phyloP scores from a whole-genome alignment of 2,888 invertebrate genomes.

The Cheilosia pagana region DNA sequence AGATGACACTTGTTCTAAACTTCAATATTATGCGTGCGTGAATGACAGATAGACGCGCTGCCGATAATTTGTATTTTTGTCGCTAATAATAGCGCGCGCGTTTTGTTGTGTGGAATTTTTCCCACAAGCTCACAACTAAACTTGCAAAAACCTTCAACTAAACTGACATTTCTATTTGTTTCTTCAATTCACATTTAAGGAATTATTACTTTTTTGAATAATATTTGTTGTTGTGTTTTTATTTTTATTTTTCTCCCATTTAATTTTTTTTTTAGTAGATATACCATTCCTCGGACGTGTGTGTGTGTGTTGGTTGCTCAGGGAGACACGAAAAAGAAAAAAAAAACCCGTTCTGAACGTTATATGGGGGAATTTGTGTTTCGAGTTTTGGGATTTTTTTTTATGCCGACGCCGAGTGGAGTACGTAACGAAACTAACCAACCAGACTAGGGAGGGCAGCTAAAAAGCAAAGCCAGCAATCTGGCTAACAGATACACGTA shows the following conservation, averaged over 20 bases:
- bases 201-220: slow-evolving; percentile 69
- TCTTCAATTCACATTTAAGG: slow-evolving; percentile 75
- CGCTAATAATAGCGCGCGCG: slow-evolving; percentile 59
- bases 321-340: not conserved
- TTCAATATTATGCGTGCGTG: not conserved
- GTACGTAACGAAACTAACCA: slow-evolving; percentile 73
- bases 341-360: slow-evolving; percentile 59
- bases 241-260: slow-evolving; percentile 3
- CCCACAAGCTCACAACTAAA: slow-evolving; percentile 76
- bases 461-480: slow-evolving; percentile 63
- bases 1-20: not conserved
- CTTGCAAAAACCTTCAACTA: slow-evolving; percentile 78
- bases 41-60: slow-evolving; percentile 15
- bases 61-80: not conserved
- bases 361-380: slow-evolving; percentile 40
- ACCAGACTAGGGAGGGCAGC: slow-evolving; percentile 73
- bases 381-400: slow-evolving; percentile 22
- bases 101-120: slow-evolving; percentile 65
- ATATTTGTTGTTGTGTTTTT: slow-evolving; percentile 43
- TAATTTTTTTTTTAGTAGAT: slow-evolving; percentile 35
- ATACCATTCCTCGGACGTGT: slow-evolving; percentile 27
- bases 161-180: slow-evolving; percentile 78
- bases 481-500: slow-evolving; percentile 51
- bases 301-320: slow-evolving; percentile 18
- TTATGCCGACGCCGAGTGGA: slow-evolving; percentile 45